Evolutionary conservation across 1,140 invertebrate species (phyloP).

Genomic region (Solenopsis invicta): DNA sequence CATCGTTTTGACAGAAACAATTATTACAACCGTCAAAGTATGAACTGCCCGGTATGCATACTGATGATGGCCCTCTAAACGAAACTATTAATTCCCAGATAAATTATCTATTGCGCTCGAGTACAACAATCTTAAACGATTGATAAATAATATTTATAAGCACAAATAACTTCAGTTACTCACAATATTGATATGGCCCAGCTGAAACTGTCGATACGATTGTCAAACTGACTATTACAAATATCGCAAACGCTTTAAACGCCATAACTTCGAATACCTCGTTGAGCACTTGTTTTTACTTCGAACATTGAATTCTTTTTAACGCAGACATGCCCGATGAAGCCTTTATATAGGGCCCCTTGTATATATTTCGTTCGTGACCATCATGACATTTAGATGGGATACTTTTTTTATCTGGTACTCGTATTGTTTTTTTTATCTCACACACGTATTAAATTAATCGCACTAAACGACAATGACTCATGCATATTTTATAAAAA

Average conservation of each 20-base stretch:
- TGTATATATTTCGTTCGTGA: not conserved
- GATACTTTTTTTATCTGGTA: not conserved
- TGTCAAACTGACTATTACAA: not conserved
- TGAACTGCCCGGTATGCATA: no score
- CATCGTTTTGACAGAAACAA: no score
- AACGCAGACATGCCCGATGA: not conserved
- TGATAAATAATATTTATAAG: not conserved
- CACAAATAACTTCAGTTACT: not conserved
- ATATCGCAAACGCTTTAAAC: not conserved
- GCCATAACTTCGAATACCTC: not conserved
- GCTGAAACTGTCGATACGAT: not conserved
- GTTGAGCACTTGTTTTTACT: not conserved
- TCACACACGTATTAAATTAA: no score
- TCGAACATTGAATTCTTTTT: not conserved
- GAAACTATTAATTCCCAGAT: no score
- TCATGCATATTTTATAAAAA: no score
- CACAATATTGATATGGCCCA: not conserved
- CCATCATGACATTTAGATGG: not conserved
- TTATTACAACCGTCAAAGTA: no score
- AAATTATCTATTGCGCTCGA: no score
- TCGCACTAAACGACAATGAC: no score
- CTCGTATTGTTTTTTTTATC: not conserved
- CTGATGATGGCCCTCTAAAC: no score
- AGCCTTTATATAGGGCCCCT: slow-evolving; percentile 7
- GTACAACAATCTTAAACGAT: not conserved